phyloP scores from a whole-genome alignment of 2,113 vertebrate species.

The Psephotus haematonotus region DNA sequence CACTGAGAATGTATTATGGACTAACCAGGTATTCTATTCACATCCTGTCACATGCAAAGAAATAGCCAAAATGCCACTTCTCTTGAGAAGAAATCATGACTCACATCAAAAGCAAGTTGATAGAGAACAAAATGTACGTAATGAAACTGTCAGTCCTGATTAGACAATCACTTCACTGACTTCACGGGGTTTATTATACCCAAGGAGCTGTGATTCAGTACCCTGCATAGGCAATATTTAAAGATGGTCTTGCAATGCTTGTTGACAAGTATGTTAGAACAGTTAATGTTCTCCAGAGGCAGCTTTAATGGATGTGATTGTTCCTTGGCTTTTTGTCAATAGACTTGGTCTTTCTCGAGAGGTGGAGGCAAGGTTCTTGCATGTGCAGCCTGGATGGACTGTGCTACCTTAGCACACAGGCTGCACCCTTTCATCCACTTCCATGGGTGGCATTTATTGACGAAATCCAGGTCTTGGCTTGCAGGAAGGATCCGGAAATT shows the following conservation, averaged over 20 bases:
- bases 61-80: not conserved
- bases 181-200: not conserved
- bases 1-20: not conserved
- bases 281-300: not conserved
- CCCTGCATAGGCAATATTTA: not conserved
- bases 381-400: fast-evolving
- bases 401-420: not conserved
- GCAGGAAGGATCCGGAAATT: not conserved
- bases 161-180: not conserved
- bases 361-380: not conserved
- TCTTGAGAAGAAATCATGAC: not conserved
- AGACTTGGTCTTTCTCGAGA: not conserved
- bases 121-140: not conserved
- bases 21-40: not conserved
- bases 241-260: conserved; percentile 17
- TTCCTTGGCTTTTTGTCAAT: not conserved
- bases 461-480: fast-evolving
- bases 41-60: not conserved
- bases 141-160: not conserved
- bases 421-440: not conserved
- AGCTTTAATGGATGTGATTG: not conserved
- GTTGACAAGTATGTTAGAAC: not conserved
- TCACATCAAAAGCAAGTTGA: not conserved
- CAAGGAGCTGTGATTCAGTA: conserved; percentile 15
- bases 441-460: fast-evolving